Base-by-base conservation (phyloP, 2,113 vertebrate genomes). In the Harpagus bidentatus region DNA sequence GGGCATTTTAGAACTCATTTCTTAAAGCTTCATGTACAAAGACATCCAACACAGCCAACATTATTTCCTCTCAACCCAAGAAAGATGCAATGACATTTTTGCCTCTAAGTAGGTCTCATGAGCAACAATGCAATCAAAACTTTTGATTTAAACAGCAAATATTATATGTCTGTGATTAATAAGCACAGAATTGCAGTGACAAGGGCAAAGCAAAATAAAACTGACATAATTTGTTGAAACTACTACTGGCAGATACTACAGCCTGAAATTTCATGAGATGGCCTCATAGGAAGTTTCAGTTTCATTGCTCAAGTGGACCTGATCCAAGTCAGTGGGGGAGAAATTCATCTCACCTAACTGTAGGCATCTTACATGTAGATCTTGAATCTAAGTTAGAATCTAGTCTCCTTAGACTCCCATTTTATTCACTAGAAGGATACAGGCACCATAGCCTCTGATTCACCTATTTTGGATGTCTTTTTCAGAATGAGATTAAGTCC, bases 131-230 rank as follows among this genome's bases (percentile, higher is more conserved):
- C 8, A 92, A 94, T 36, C 26, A 92, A 82, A 96, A 91, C 85
- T 77, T 73, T 90, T 92, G 1, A 88, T 82, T 88, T 66, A 89
- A 87, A 79, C n/a, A 52, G 21, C 28, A 83, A 92, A 81, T 19
- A 32, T 13, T 23, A 13, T 38, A 9, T 20, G 13, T 63, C 20
- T 73, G 25, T 93, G 40, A 82, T 94, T 93, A 88, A 85, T 61
- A 95, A 81, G 13, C 22, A 76, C 43, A 50, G 40, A 88, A 90
- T 62, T 95, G 53, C 40, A 69, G 42, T 76, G 85, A 87, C 85
- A 91, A 84, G 47, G 53, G 82, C 62, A 76, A 74, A 91, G 61
- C 32, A 88, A 95, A 95, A 86, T 59, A 77, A 93, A 93, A 29
- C 28, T 8, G 21, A 66, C 15, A 53, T 34, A 40, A 65, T 86